Percentiles rank a stretch among this genome's conserved stretches.
Evolutionary conservation across 1,140 invertebrate species (phyloP).

Genomic region (Dysdera silvatica): DNA sequence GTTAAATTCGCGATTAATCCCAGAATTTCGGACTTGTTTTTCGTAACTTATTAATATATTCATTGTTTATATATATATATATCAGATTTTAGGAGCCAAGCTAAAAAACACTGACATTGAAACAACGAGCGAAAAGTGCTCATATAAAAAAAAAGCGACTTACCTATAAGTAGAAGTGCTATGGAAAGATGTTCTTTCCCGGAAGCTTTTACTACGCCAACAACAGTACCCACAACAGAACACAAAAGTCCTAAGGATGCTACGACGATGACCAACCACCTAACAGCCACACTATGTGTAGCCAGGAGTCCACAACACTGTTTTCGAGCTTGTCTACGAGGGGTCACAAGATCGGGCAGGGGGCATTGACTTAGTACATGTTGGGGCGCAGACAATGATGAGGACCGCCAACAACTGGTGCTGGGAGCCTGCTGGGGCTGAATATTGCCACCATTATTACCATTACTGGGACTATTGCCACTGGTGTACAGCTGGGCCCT

Average conservation of each 20-base stretch:
- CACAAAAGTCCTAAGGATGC: slow-evolving; percentile 57
- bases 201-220: slow-evolving; percentile 60
- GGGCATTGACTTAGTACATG: slow-evolving; percentile 21
- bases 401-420: slow-evolving; percentile 13
- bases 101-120: too few relatives aligned
- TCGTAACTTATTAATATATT: too few relatives aligned
- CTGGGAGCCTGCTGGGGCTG: neutral
- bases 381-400: slow-evolving; percentile 8
- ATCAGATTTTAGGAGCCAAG: too few relatives aligned
- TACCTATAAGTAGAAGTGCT: slow-evolving; percentile 69
- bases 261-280: slow-evolving; percentile 62
- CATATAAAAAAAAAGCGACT: too few relatives aligned
- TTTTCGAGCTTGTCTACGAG: slow-evolving; percentile 18
- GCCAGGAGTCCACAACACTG: slow-evolving; percentile 25
- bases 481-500: neutral
- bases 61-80: too few relatives aligned
- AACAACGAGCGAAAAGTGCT: too few relatives aligned
- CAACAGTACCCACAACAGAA: slow-evolving; percentile 55
- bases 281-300: slow-evolving; percentile 50
- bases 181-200: slow-evolving; percentile 65
- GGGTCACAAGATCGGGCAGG: slow-evolving; percentile 22
- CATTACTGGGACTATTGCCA: neutral
- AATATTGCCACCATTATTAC: too few relatives aligned
- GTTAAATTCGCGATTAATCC: too few relatives aligned
- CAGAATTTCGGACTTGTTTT: too few relatives aligned